A percentile compares a stretch with the other conserved stretches of the same genome.
Evolutionary conservation across 2,113 vertebrate species (phyloP).

Genomic region (Oreochromis spilurus): DNA sequence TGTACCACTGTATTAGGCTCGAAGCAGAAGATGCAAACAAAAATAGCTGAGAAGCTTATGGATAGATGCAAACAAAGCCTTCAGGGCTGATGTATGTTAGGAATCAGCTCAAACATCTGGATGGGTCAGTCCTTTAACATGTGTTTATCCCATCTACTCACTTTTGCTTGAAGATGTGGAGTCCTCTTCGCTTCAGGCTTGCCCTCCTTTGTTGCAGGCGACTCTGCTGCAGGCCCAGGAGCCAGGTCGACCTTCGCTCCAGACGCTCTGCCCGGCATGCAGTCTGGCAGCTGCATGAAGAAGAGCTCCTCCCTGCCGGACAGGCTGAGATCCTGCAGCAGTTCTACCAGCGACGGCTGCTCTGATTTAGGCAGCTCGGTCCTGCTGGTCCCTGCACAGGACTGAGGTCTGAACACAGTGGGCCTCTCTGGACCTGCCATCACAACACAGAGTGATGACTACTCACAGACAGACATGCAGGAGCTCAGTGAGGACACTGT

Average conservation of each 20-base stretch:
- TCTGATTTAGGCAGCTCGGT: background rate
- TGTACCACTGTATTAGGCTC: background rate
- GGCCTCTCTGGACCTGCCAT: slow-evolving; percentile 46
- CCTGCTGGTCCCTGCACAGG: background rate
- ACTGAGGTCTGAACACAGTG: background rate
- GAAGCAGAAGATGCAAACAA: background rate
- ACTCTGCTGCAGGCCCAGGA: background rate
- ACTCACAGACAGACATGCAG: background rate
- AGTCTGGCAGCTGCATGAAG: slow-evolving; percentile 76
- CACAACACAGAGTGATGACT: fast-evolving
- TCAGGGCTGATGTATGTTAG: background rate
- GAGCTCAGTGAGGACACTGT: background rate
- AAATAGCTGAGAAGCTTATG: background rate
- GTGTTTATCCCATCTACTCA: slow-evolving; percentile 11
- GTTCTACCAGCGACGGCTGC: slow-evolving; percentile 44
- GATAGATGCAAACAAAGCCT: background rate
- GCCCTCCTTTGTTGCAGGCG: slow-evolving; percentile 31
- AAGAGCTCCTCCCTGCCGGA: slow-evolving; percentile 68
- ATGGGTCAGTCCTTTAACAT: background rate
- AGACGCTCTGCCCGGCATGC: slow-evolving; percentile 48
- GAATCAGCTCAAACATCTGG: background rate
- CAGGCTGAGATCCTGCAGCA: slow-evolving; percentile 64
- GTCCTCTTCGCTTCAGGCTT: slow-evolving; percentile 43
- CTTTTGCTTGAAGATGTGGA: slow-evolving; percentile 33
- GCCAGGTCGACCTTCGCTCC: background rate